Base-by-base conservation (phyloP, 2,888 invertebrate species). In the Hypomecis atomaria region DNA sequence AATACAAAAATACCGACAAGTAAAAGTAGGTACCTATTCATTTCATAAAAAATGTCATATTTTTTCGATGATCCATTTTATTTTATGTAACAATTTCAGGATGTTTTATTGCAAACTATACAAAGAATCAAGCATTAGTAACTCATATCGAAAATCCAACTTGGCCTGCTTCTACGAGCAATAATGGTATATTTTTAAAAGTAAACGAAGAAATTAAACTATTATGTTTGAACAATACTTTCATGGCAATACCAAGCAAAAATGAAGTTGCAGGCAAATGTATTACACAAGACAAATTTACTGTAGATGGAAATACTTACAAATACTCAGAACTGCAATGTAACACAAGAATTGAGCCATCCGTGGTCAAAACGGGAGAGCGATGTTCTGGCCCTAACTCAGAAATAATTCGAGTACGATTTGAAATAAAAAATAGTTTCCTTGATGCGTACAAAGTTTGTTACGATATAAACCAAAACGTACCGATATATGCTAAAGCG, bases 321-420 rank as follows among this genome's bases (percentile, higher is more conserved):
- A 59, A 52, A 33, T 67, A 67, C 50, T 40, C 59, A 33, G 67
- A 72, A 0, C 48, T 72, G 4, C 58, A 66, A 67, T 72, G 71
- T 38, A 50, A 61, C 8, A 13, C 54, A 1, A 38, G 40, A 43
- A 54, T 72, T 4, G 67, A 42, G 11, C 37, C 71, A 0, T 54
- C 56, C 6, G 10, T 54, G n/a, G 13, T 54, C 11, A 9, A 10
- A 3, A 66, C 67, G 11, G 38, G 54, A 0, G 55, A 66, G 43
- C 34, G 37, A 8, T 62, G 66, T 33, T 8, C 57, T 6, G 67
- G 66, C 6, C 42, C 42, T 0, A 36, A 62, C 10, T 50, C 70
- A 0, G 47, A 67, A 61, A 36, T 55, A 34, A 49, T 70, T 23
- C 36, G 48, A 57, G 44, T 70, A 33, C 69, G 70, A 8, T 72